Conservation (phyloP, 2,113 vertebrate species). For the Murina feae region DNA sequence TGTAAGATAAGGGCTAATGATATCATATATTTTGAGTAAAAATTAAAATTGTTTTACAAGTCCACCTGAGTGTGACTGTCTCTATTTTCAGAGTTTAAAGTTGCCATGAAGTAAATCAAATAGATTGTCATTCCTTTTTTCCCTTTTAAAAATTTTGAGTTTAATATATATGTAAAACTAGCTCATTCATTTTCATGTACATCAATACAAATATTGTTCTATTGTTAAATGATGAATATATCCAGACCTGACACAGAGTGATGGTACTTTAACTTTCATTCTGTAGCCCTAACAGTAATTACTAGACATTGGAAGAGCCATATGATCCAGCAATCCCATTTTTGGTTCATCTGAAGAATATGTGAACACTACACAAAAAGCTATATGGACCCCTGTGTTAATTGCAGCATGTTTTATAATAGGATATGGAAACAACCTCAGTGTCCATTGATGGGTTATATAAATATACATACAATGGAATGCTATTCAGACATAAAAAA, state of each 20-base stretch:
- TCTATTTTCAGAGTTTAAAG: constrained; percentile 17
- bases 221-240: not conserved
- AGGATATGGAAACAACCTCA: not conserved
- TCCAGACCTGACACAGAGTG: not conserved
- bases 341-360: not conserved
- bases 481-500: not conserved
- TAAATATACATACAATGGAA: not conserved
- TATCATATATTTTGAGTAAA: constrained; percentile 59
- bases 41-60: constrained; percentile 66
- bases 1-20: constrained; percentile 59
- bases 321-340: not conserved
- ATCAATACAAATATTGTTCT: not conserved
- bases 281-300: not conserved
- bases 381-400: not conserved
- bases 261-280: not conserved
- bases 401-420: not conserved
- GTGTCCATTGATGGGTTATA: not conserved
- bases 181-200: not conserved
- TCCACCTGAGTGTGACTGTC: not conserved
- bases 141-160: not conserved
- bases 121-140: not conserved
- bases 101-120: not conserved
- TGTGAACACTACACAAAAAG: not conserved
- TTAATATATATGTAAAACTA: not conserved
- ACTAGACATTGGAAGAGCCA: not conserved